Evolutionary conservation across 2,888 invertebrate species (phyloP).

Genomic region (Lasioglossum calceatum): DNA sequence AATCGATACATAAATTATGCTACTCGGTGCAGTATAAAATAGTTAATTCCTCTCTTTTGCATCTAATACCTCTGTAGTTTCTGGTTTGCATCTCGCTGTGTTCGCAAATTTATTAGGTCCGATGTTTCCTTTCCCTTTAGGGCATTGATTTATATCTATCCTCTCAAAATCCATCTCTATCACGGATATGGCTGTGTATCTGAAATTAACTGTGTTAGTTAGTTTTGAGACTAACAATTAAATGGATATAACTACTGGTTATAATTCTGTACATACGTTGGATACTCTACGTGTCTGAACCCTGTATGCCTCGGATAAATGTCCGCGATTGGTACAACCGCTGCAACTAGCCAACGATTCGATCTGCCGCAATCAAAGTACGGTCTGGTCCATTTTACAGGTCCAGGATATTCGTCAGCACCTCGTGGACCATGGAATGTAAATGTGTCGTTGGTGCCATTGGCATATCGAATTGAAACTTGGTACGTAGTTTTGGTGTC

Average conservation of each 20-base stretch:
- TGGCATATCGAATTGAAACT: slow-evolving; percentile 96
- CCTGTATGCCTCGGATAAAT: slow-evolving; percentile 97
- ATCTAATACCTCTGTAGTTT: slow-evolving; percentile 91
- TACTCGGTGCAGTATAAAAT: background rate
- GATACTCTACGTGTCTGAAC: slow-evolving; percentile 96
- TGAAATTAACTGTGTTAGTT: slow-evolving; percentile 76
- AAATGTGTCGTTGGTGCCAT: slow-evolving; percentile 97
- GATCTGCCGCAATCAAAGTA: slow-evolving; percentile 98
- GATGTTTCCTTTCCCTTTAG: slow-evolving; percentile 93
- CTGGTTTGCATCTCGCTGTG: slow-evolving; percentile 95
- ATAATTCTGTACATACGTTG: slow-evolving; percentile 87
- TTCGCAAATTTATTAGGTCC: slow-evolving; percentile 95
- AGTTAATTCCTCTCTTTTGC: background rate
- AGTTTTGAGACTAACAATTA: background rate
- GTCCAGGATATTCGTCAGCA: slow-evolving; percentile 95
- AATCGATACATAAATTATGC: background rate
- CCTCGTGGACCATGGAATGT: slow-evolving; percentile 98
- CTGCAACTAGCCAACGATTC: slow-evolving; percentile 97
- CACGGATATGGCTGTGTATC: slow-evolving; percentile 96
- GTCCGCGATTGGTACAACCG: slow-evolving; percentile 97
- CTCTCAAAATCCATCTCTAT: slow-evolving; percentile 98
- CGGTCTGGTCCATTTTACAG: slow-evolving; percentile 96
- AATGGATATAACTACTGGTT: background rate
- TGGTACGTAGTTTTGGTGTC: slow-evolving; percentile 97
- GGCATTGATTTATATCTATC: slow-evolving; percentile 99